Conservation (phyloP, 2,888 invertebrate species). For the Acrocyrtus sp. region DNA sequence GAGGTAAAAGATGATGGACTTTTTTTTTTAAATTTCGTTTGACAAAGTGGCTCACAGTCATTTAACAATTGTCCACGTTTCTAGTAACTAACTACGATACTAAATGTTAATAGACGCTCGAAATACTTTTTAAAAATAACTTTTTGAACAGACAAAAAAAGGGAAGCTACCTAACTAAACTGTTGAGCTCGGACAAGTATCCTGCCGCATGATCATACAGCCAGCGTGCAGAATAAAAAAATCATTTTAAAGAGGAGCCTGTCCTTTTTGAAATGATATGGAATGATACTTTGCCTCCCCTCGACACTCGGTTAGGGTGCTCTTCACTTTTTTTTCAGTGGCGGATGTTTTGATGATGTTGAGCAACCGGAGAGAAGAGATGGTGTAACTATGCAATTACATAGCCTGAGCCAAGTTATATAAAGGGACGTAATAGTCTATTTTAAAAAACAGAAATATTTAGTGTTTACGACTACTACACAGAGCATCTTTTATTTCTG, state of each 20-base stretch:
- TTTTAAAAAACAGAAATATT: conserved; percentile 15
- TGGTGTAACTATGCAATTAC: conserved; percentile 59
- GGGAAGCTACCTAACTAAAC: neutral
- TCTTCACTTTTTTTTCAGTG: conserved; percentile 11
- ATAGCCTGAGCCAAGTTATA: conserved; percentile 61
- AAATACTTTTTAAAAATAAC: no score
- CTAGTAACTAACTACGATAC: no score
- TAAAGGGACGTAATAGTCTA: conserved; percentile 52
- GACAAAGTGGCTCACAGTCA: neutral
- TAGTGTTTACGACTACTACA: conserved; percentile 3
- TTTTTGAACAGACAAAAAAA: no score
- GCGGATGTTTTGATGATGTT: conserved; percentile 30
- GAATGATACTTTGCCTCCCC: no score
- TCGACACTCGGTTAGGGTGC: no score
- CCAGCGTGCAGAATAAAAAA: no score
- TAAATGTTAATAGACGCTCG: neutral
- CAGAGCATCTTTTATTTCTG: neutral
- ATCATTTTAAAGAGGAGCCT: no score
- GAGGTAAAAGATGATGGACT: no score
- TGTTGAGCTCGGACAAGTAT: no score
- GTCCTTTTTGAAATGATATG: no score
- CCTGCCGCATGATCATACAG: no score
- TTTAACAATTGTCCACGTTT: neutral
- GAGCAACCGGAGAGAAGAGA: conserved; percentile 43
- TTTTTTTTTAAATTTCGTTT: no score